These are phyloP conservation scores for Rhagonycha lutea DNA, from an alignment of 2,888 invertebrate species.

Conservation along the genomic window DNA sequence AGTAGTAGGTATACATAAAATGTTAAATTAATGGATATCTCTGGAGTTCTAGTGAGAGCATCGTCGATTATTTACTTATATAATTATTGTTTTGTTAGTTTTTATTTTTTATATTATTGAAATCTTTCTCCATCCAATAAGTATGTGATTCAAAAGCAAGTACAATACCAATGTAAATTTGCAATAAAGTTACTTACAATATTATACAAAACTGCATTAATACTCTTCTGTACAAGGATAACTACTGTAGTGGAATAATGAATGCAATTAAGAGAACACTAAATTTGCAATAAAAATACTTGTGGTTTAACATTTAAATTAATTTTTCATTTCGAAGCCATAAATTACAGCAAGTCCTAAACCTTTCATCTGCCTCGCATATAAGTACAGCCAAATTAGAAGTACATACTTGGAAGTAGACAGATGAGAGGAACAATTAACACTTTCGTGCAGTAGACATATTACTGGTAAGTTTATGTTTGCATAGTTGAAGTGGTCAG, in stretches of 20 bases:
- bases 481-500: background rate
- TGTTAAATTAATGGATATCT: too few relatives aligned
- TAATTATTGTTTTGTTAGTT: too few relatives aligned
- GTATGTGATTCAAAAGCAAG: too few relatives aligned
- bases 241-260: background rate
- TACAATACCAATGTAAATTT: too few relatives aligned
- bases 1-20: too few relatives aligned
- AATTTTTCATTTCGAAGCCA: background rate
- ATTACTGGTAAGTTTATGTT: background rate
- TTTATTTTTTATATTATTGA: too few relatives aligned
- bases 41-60: too few relatives aligned
- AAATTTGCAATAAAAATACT: background rate
- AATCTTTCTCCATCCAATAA: too few relatives aligned
- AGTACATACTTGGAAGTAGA: background rate
- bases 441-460: background rate
- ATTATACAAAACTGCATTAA: background rate
- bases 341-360: background rate
- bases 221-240: background rate
- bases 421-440: background rate
- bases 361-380: background rate
- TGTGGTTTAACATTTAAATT: background rate
- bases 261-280: background rate
- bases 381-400: background rate
- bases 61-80: too few relatives aligned
- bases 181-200: too few relatives aligned